A percentile compares a stretch with the other conserved stretches of the same genome.
Evolutionary conservation across 2,797 vertebrate genomes (phyloP).

Genomic region (Tauraco hartlaubi): DNA sequence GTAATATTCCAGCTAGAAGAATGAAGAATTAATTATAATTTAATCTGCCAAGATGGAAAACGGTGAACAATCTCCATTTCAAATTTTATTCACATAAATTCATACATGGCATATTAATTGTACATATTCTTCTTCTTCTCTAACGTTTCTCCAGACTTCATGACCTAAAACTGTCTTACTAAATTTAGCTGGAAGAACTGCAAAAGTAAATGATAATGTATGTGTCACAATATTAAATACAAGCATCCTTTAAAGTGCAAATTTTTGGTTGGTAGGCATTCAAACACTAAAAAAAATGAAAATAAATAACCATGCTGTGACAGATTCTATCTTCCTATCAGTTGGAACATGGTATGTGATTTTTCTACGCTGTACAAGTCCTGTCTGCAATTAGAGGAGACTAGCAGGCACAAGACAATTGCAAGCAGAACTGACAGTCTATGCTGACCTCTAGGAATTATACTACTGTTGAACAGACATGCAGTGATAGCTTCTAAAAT

Average conservation of each 20-base stretch:
- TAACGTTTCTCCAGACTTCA: slow-evolving; percentile 30
- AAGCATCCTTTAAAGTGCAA: slow-evolving; percentile 50
- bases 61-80: not conserved
- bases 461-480: not conserved
- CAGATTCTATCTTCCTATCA: not conserved
- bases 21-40: not conserved
- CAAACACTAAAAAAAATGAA: not conserved
- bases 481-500: not conserved
- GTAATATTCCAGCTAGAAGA: not conserved
- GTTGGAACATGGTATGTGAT: not conserved
- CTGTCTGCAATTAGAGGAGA: not conserved
- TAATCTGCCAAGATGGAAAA: not conserved
- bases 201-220: slow-evolving; percentile 9
- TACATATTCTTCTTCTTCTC: not conserved
- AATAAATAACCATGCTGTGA: not conserved
- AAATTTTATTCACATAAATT: not conserved
- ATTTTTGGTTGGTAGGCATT: slow-evolving; percentile 3
- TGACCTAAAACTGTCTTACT: slow-evolving; percentile 65
- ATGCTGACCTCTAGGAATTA: slow-evolving; percentile 23
- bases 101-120: not conserved
- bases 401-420: not conserved
- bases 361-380: not conserved
- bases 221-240: not conserved
- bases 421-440: slow-evolving; percentile 18
- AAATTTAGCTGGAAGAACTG: slow-evolving; percentile 52